Base-by-base conservation (phyloP, 2,797 vertebrate genomes). In the Pangasius mekongensis region DNA sequence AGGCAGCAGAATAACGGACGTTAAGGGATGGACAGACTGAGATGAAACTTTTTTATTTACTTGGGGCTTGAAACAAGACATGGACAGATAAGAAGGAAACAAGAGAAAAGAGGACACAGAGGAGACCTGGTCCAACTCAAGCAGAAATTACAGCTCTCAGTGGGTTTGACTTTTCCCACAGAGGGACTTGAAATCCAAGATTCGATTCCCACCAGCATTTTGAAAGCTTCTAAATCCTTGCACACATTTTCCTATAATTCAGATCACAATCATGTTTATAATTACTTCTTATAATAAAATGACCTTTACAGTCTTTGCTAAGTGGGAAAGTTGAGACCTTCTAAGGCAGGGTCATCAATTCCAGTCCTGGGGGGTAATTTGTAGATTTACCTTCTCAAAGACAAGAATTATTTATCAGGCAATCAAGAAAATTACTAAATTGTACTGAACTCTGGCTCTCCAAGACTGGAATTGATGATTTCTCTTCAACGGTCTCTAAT, bases 111-210 rank as follows among this genome's bases (percentile, higher is more conserved):
- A 92, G 93, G 91, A 94, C 89, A 94, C 92, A 94, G 93, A 94
- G 93, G 93, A 93, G 90, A 94, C 92, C 90, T 91, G 92, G 91
- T 90, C 89, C 91, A 93, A 89, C 88, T 94, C 93, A 92, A 84
- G 66, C 93, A 87, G 91, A 86, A 76, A 89, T 85, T 88, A 95
- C 94, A 94, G 91, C 92, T 94, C 90, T 94, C 94, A 93, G 93
- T 94, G 94, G 93, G 92, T 94, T 95, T 93, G 90, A 93, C 91
- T 91, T 96, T 95, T 95, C 95, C 93, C 95, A 96, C 95, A 96
- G 92, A 95, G 94, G 95, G 96, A 95, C 96, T 96, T 96, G 94
- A 96, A 96, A 96, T 93, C 93, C 94, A 94, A 93, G 91, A 90
- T 86, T 94, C 84, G 87, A 90, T 87, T 92, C 91, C 92, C 87